phyloP scores from a whole-genome alignment of 1,140 invertebrate genomes.

The Hyles euphorbiae region DNA sequence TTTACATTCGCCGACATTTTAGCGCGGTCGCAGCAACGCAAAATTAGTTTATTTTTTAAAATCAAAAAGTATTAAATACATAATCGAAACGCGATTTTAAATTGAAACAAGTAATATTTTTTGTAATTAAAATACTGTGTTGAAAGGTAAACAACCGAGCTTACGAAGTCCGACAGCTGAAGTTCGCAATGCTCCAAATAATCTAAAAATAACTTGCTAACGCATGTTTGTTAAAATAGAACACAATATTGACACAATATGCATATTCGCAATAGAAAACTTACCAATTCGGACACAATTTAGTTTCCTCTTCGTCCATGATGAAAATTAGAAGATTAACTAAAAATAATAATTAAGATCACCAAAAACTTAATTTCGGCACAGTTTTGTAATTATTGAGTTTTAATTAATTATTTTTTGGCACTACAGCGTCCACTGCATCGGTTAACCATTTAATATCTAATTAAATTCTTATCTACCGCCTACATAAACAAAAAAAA shows the following conservation, averaged over 20 bases:
- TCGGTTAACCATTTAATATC: no score
- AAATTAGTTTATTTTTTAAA: no score
- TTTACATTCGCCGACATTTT: no score
- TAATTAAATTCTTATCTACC: not conserved
- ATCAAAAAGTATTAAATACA: no score
- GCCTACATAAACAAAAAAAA: constrained; percentile 4
- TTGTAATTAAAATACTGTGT: constrained; percentile 11
- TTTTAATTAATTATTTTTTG: not conserved
- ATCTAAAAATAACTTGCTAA: constrained; percentile 28
- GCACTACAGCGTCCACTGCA: not conserved
- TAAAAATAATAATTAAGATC: not conserved
- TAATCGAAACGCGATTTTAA: no score
- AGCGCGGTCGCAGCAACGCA: no score
- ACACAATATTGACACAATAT: constrained; percentile 23
- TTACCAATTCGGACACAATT: constrained; percentile 26
- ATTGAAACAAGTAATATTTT: constrained; percentile 5
- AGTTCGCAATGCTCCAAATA: constrained; percentile 29
- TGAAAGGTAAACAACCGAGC: constrained; percentile 26
- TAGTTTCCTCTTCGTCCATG: constrained; percentile 20
- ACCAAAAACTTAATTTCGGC: not conserved
- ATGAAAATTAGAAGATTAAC: constrained; percentile 2
- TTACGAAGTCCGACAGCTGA: constrained; percentile 25
- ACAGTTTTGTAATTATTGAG: no score
- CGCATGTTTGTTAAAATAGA: constrained; percentile 25
- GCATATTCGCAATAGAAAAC: constrained; percentile 11